Evolutionary conservation across 2,113 vertebrate genomes (phyloP), one percentile per base, ranked within the genome.

Genomic region (Aepyceros melampus): DNA sequence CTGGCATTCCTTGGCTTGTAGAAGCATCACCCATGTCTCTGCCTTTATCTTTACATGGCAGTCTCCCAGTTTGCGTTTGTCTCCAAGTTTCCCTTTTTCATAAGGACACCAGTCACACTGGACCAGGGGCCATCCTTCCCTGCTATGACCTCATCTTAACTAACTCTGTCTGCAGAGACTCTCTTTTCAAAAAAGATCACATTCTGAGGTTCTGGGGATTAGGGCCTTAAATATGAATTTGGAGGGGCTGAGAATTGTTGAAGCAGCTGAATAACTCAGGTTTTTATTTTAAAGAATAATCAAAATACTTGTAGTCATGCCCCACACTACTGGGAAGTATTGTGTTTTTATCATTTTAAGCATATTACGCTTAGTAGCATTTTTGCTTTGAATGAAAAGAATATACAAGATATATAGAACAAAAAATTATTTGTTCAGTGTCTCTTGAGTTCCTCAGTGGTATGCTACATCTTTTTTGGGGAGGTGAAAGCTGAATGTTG

Each of bases 261-360:
- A 93, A 83, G 36, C n/a, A 87, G 60, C 4, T 47, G 51, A 93
- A 51, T 93, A 84, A 91, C 31, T 55, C 55, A 58, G 31, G 17
- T 91, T 58, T 89, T 97, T 96, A 88, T 60, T 97, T 87, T 89
- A 84, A 97, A 96, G 93, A 55, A 40, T 43, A 53, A 45, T 81
- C 43, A 89, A 64, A 95, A 67, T 81, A 67, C 7, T 53, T 81
- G 62, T 43, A 51, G 23, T 55, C 13, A 23, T 81, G 74, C 11
- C 40, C 55, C 45, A 71, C 25, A 53, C 8, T 67, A 62, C 51
- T 90, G 23, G 58, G 33, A 84, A 84, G 36, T 53, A 74, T 31
- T 93, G 31, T 64, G n/a, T 84, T 86, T 97, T 89, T 92, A 33
- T 47, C 7, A 47, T 67, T 95, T 91, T 43, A 76, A 85, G 36